These are phyloP conservation scores for Diaphora mendica DNA, from an alignment of 2,888 invertebrate genomes.

Conservation along the genomic window DNA sequence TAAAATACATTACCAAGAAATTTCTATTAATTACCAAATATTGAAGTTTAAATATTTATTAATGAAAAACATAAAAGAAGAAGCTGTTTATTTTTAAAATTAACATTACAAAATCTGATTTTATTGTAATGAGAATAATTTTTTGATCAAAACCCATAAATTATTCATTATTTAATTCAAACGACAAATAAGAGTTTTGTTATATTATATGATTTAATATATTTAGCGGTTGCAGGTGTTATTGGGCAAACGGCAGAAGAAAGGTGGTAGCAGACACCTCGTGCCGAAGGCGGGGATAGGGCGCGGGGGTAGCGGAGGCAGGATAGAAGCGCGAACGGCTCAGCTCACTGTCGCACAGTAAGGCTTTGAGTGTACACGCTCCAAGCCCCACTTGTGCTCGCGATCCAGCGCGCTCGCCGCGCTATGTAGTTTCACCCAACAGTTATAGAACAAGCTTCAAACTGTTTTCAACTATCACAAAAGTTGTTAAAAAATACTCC, in stretches of 20 bases:
- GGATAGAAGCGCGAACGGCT: conserved; percentile 27
- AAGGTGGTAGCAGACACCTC: conserved; percentile 51
- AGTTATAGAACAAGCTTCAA: conserved; percentile 65
- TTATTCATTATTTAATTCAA: neutral
- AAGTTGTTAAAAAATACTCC: conserved; percentile 69
- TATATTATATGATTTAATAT: neutral
- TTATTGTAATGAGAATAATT: neutral
- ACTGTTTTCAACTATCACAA: conserved; percentile 71
- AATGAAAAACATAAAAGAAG: neutral
- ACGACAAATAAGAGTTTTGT: neutral
- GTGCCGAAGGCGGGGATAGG: conserved; percentile 37
- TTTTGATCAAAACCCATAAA: neutral
- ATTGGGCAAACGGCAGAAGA: conserved; percentile 48
- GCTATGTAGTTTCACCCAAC: conserved; percentile 62
- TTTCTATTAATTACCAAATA: neutral
- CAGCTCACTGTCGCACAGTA: conserved; percentile 61
- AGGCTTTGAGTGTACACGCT: conserved; percentile 63
- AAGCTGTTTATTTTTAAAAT: neutral
- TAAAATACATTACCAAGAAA: neutral
- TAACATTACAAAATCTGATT: neutral
- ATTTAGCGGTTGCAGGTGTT: conserved; percentile 29
- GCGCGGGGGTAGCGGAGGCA: conserved; percentile 40
- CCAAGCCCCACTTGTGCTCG: conserved; percentile 48
- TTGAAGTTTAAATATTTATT: too few species aligned
- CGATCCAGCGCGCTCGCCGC: conserved; percentile 61